phyloP scores from a whole-genome alignment of 1,140 invertebrate species.

The Sinella curviseta region DNA sequence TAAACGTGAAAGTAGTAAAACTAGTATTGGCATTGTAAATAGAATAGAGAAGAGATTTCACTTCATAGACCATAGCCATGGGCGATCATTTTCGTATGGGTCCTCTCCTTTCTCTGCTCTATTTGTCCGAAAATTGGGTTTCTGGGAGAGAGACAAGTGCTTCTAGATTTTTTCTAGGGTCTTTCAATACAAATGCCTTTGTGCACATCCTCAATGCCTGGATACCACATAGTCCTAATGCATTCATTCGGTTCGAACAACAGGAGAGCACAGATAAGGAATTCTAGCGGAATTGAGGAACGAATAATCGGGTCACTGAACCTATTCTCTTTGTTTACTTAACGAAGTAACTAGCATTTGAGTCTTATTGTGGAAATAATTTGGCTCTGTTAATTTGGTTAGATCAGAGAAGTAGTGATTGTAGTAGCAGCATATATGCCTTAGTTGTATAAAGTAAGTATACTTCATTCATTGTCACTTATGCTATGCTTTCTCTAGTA shows the following conservation, averaged over 20 bases:
- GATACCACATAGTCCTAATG: neutral
- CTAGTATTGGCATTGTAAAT: neutral
- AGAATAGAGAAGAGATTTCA: neutral
- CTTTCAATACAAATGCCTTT: neutral
- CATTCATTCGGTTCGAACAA: neutral
- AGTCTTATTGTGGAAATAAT: neutral
- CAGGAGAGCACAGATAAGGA: neutral
- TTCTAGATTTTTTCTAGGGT: neutral
- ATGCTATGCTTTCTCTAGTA: too few relatives aligned
- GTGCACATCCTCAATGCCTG: neutral
- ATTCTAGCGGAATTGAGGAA: neutral
- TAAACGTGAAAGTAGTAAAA: neutral
- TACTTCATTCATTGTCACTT: too few relatives aligned
- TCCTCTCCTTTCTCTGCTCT: neutral
- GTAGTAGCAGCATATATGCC: too few relatives aligned
- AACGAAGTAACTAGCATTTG: neutral
- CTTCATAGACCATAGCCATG: neutral
- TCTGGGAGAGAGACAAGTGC: neutral
- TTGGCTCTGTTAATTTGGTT: neutral
- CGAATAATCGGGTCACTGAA: constrained; percentile 4
- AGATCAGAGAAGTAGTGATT: neutral
- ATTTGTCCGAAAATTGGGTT: neutral
- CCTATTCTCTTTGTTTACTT: neutral
- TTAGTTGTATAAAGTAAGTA: too few relatives aligned
- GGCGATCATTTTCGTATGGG: neutral